Conservation (phyloP, 2,888 invertebrate species). For the Cosmopolites sordidus region DNA sequence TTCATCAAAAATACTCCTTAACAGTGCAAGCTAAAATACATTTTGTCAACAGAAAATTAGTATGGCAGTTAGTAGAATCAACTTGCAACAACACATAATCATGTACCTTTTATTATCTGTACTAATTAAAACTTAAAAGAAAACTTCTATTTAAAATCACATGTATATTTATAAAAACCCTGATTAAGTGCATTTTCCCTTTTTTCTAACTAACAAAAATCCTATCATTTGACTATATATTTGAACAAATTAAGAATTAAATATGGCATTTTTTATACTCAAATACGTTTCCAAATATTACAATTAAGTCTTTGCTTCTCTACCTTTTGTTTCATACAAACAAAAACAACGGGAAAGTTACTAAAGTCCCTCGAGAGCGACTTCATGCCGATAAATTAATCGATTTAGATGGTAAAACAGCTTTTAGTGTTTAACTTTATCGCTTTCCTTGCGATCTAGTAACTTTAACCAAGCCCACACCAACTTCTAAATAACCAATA, state of each 20-base stretch:
- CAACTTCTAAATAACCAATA: neutral
- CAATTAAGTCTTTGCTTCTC: slow-evolving; percentile 1
- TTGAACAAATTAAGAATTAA: slow-evolving; percentile 27
- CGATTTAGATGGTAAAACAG: no score
- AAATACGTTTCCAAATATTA: neutral
- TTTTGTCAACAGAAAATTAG: slow-evolving; percentile 12
- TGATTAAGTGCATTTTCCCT: slow-evolving; percentile 31
- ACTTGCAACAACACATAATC: slow-evolving; percentile 17
- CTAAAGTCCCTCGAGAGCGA: no score
- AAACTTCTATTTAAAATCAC: slow-evolving; percentile 30
- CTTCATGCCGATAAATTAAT: no score
- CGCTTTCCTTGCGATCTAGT: no score
- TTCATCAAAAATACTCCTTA: slow-evolving; percentile 3
- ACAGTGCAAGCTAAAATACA: slow-evolving; percentile 18
- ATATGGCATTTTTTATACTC: slow-evolving; percentile 29
- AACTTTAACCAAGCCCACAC: no score
- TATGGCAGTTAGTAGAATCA: slow-evolving; percentile 20
- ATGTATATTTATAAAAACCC: slow-evolving; percentile 33
- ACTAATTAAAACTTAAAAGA: slow-evolving; percentile 25
- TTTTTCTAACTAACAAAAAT: slow-evolving; percentile 19
- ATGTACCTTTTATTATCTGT: slow-evolving; percentile 31
- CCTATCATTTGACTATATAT: slow-evolving; percentile 26
- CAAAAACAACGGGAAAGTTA: neutral
- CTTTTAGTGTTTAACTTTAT: no score
- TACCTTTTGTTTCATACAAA: neutral